Base-by-base conservation (phyloP, 2,113 vertebrate species). In the Mesoclemmys tuberculata region DNA sequence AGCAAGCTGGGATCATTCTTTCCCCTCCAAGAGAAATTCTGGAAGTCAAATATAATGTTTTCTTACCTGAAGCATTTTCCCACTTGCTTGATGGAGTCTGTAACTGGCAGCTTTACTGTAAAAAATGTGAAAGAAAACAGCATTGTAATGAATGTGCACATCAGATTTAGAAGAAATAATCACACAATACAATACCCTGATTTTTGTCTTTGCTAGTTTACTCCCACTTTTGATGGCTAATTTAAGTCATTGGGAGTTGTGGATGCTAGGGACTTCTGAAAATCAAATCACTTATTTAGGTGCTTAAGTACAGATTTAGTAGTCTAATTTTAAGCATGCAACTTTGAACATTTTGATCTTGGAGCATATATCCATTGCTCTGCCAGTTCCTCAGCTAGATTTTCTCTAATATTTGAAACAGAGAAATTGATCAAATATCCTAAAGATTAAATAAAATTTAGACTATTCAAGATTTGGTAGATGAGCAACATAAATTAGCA, bases 51-150 rank as follows among this genome's bases (percentile, higher is more conserved):
- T 48, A 61, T 10, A 80, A 48, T 2, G 48, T 56, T 82, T 75
- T 86, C 96, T 35, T 97, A 98, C 97, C 97, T 97, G 51, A 96
- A 44, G 38, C 93, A 87, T 16, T 74, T 75, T 87, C 96, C 95
- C 87, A 90, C 51, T 89, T 97, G 89, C 87, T 96, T 97, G 77
- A 84, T 68, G 88, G 93, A 68, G 12, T n/a, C 52, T 91, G 7
- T 48, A 97, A 52, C 22, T 80, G 92, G 80, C 79, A 93, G 85
- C 94, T 95, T 97, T 78, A 89, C 96, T 97, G 78, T 88, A 80
- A 88, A 92, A 82, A 92, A 83, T 7, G 91, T 19, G 91, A 91
- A 77, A 96, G 46, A 84, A 56, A 22, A 3, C 14, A 83, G 89
- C 55, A 90, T 11, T 79, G 74, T 82, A 90, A 9, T 87, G 46